Percentiles rank a stretch among this genome's conserved stretches.
phyloP scores from a whole-genome alignment of 1,140 invertebrate species.

The Scaptomyza graminum region DNA sequence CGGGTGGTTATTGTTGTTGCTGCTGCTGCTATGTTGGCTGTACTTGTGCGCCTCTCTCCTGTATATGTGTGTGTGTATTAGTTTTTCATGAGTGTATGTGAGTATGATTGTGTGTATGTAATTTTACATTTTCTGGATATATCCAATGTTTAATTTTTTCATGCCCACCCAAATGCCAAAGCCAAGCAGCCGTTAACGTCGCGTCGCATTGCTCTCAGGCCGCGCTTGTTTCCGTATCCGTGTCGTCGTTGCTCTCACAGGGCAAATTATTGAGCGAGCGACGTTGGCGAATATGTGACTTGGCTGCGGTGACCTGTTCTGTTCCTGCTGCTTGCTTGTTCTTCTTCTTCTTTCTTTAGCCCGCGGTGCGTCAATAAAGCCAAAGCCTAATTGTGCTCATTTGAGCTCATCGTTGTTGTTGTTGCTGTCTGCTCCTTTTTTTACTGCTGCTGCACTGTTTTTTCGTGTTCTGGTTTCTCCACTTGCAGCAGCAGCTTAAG shows the following conservation, averaged over 20 bases:
- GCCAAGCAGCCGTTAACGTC: conserved; percentile 22
- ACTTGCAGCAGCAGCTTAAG: conserved; percentile 65
- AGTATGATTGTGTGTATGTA: conserved; percentile 56
- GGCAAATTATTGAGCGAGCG: conserved; percentile 65
- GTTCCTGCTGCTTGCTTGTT: conserved; percentile 46
- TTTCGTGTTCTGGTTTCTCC: conserved; percentile 42
- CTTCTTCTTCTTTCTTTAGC: conserved; percentile 23
- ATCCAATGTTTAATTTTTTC: conserved; percentile 80
- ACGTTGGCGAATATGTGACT: conserved; percentile 63
- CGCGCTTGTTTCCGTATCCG: conserved; percentile 10
- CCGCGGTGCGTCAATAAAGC: conserved; percentile 70
- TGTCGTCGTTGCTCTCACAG: conserved; percentile 55
- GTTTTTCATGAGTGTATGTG: conserved; percentile 61
- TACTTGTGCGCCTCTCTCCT: conserved; percentile 41
- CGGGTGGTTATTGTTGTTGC: conserved; percentile 50
- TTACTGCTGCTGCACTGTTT: conserved; percentile 17
- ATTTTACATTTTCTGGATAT: conserved; percentile 82
- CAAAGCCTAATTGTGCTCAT: conserved; percentile 80
- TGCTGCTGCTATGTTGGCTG: conserved; percentile 43
- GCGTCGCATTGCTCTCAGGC: conserved; percentile 38
- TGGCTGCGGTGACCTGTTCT: conserved; percentile 69
- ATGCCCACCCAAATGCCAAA: conserved; percentile 67
- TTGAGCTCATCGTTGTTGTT: conserved; percentile 56
- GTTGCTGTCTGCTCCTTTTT: conserved; percentile 40
- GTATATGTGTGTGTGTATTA: conserved; percentile 58